Evolutionary conservation across 2,888 invertebrate species (phyloP).

Genomic region (Luperina testacea): DNA sequence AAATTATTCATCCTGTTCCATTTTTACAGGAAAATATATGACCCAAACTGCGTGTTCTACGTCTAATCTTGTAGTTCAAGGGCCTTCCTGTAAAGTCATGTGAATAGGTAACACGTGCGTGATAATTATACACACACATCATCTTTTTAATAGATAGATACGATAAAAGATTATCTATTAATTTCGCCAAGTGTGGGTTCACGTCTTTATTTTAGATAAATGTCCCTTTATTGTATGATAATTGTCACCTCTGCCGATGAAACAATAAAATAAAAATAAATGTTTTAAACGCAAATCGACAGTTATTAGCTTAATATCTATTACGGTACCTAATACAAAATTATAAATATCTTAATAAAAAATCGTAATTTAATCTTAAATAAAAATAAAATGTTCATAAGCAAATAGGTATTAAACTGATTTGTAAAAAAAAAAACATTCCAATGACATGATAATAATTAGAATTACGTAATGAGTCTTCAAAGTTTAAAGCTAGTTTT

Average conservation of each 20-base stretch:
- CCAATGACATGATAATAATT: not conserved
- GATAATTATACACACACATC: not conserved
- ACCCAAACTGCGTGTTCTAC: not conserved
- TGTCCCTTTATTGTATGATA: not conserved
- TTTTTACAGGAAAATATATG: constrained; percentile 36
- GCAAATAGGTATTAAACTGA: not conserved
- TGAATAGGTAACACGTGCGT: not conserved
- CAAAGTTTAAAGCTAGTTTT: not conserved
- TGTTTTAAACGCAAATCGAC: not conserved
- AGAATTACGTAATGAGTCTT: not conserved
- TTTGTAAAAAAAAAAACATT: not conserved
- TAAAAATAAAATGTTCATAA: not conserved
- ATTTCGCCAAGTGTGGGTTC: not conserved
- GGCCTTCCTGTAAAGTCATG: constrained; percentile 3
- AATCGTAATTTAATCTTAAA: not conserved
- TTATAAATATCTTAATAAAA: not conserved
- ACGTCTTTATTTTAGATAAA: not conserved
- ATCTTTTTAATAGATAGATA: not conserved
- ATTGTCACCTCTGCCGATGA: not conserved
- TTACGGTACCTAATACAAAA: not conserved
- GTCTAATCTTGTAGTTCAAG: constrained; percentile 8
- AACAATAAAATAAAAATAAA: not conserved
- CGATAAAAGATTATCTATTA: not conserved
- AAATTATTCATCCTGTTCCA: constrained; percentile 16
- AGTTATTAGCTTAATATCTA: not conserved